These are phyloP conservation scores for Zootermopsis nevadensis DNA, from an alignment of 2,888 invertebrate species.

Conservation along the genomic window DNA sequence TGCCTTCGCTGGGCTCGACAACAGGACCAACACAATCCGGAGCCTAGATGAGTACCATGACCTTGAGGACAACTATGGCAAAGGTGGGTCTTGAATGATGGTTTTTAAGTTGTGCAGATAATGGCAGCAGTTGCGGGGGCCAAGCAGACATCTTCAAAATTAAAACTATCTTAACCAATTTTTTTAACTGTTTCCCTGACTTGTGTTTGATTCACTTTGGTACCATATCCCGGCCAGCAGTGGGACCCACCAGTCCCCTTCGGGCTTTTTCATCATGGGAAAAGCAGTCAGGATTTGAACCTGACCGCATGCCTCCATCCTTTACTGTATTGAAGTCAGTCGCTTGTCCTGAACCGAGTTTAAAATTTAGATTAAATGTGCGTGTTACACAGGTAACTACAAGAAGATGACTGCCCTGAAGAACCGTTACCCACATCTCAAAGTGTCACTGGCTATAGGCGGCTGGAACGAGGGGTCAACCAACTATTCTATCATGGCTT, in stretches of 20 bases:
- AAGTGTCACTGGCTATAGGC: slow-evolving; percentile 84
- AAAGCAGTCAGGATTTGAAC: no score
- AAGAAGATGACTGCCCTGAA: slow-evolving; percentile 76
- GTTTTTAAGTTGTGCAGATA: no score
- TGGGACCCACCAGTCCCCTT: no score
- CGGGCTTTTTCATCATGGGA: no score
- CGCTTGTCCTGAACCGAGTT: no score
- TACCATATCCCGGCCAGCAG: no score
- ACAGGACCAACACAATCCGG: slow-evolving; percentile 72
- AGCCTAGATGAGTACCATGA: slow-evolving; percentile 84
- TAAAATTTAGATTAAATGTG: neutral
- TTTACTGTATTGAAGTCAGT: neutral
- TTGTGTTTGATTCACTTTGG: no score
- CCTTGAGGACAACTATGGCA: slow-evolving; percentile 79
- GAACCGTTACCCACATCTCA: slow-evolving; percentile 74
- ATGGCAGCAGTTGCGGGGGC: no score
- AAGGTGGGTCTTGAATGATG: slow-evolving; percentile 63
- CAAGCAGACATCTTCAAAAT: no score
- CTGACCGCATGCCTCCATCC: no score
- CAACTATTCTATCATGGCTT: slow-evolving; percentile 90
- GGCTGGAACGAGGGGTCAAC: slow-evolving; percentile 96
- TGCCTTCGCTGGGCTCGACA: slow-evolving; percentile 83
- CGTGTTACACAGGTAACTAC: slow-evolving; percentile 63
- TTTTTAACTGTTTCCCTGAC: no score
- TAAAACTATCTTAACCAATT: no score